Evolutionary conservation across 2,113 vertebrate genomes (phyloP), one percentile per base, ranked within the genome.

Genomic region (Poicephalus meyeri): DNA sequence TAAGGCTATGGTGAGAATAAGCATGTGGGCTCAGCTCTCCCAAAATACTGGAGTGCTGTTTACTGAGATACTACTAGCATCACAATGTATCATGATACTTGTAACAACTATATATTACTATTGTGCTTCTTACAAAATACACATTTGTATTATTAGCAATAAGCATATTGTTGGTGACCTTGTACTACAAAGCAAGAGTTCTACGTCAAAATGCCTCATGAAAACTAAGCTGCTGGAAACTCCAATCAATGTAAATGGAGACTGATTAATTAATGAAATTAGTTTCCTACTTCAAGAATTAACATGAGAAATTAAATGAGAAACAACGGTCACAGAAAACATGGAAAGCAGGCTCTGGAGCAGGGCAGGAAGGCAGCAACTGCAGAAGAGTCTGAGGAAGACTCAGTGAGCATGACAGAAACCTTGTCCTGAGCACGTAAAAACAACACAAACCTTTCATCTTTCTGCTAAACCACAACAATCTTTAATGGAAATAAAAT

Each of bases 11-110:
- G 6, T 26, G 56, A 74, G 17, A 68, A 50, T 15, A 46, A 89
- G 26, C 7, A 14, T 1, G 12, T 9, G 42, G 29, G 44, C 39
- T 76, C 19, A 61, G n/a, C 23, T 85, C 24, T 50, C 64, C 29
- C 0, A 0, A 91, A 35, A 29, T 16, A 86, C 1, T 24, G 0
- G 0, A 53, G 25, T 20, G 16, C 41, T 88, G 20, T 25, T 69
- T 64, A 73, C 16, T 52, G 18, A 21, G 14, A 41, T 8, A 41
- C 9, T 17, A 9, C 53, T 21, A 63, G 21, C 46, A 70, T 33
- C 25, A 25, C 25, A 11, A 4, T 10, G 3, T 33, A 55, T 46
- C n/a, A 49, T 37, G 31, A 71, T 1, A 78, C 12, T 25, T 70
- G 23, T 41, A 71, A 28, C 7, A 21, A 24, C 7, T 50, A 23